A percentile compares a stretch with the other conserved stretches of the same genome.
phyloP scores from a whole-genome alignment of 2,113 vertebrate genomes.

The Apodemus sylvaticus region DNA sequence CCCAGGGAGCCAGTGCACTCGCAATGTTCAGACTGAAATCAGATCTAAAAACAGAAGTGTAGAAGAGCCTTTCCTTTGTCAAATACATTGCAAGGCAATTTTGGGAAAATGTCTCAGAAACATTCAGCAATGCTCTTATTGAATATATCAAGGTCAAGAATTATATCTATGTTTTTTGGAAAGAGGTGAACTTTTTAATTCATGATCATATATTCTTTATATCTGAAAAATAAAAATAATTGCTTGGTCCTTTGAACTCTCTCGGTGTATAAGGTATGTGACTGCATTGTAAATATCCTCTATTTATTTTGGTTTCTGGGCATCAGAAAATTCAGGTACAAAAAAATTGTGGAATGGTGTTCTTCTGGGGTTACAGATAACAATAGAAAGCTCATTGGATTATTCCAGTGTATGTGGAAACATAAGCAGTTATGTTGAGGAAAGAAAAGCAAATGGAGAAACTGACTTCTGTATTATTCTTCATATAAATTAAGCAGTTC shows the following conservation, averaged over 20 bases:
- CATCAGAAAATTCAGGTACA: not conserved
- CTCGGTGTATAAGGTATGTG: not conserved
- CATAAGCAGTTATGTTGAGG: not conserved
- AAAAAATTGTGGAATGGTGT: not conserved
- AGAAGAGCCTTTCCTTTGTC: not conserved
- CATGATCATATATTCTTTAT: not conserved
- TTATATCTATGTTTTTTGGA: not conserved
- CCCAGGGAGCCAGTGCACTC: not conserved
- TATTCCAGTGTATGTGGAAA: not conserved
- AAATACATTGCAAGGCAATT: slow-evolving; percentile 10
- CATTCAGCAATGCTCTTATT: not conserved
- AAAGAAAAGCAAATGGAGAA: not conserved
- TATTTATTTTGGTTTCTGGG: not conserved
- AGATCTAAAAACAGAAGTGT: not conserved
- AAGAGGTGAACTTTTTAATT: not conserved
- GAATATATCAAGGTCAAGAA: not conserved
- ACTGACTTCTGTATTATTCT: not conserved
- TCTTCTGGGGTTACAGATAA: not conserved
- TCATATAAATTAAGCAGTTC: not conserved
- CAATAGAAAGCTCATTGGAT: not conserved
- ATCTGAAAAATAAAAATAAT: slow-evolving; percentile 3
- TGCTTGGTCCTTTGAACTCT: not conserved
- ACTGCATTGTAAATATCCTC: not conserved
- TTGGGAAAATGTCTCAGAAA: slow-evolving; percentile 12
- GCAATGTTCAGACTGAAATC: not conserved